These are phyloP conservation scores for Scartelaos histophorus DNA, from an alignment of 2,113 vertebrate genomes.

Conservation along the genomic window DNA sequence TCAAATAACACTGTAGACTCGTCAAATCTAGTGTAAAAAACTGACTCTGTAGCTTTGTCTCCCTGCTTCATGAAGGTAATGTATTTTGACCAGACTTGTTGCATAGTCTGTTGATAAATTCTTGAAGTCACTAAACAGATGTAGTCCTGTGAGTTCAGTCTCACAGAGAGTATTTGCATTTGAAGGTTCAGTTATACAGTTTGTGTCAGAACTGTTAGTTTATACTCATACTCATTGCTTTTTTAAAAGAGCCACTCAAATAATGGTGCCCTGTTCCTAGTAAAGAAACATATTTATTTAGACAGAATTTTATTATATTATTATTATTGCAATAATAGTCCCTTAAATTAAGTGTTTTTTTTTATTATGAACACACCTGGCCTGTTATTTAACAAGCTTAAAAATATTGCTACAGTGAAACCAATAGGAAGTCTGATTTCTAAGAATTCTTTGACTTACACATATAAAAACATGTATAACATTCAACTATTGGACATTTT, in stretches of 20 bases:
- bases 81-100: conserved; percentile 19
- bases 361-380: not conserved
- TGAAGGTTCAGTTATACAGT: not conserved
- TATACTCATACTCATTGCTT: conserved; percentile 21
- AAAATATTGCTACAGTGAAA: not conserved
- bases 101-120: conserved; percentile 2
- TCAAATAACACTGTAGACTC: conserved; percentile 19
- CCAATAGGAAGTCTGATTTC: not conserved
- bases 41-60: conserved; percentile 8
- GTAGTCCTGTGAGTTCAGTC: conserved; percentile 6
- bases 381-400: not conserved
- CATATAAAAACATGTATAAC: not conserved
- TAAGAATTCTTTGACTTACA: not conserved
- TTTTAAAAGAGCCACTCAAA: conserved; percentile 24
- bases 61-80: not conserved
- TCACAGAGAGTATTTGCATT: conserved; percentile 37
- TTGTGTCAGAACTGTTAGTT: conserved; percentile 45
- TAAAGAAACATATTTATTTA: conserved; percentile 20
- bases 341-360: not conserved
- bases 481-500: not conserved
- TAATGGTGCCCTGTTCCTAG: not conserved
- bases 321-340: not conserved
- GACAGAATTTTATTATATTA: conserved; percentile 11
- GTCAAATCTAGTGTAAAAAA: conserved; percentile 54
- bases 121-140: conserved; percentile 5